These are phyloP conservation scores for Patella caerulea DNA, from an alignment of 2,888 invertebrate genomes.

Conservation along the genomic window DNA sequence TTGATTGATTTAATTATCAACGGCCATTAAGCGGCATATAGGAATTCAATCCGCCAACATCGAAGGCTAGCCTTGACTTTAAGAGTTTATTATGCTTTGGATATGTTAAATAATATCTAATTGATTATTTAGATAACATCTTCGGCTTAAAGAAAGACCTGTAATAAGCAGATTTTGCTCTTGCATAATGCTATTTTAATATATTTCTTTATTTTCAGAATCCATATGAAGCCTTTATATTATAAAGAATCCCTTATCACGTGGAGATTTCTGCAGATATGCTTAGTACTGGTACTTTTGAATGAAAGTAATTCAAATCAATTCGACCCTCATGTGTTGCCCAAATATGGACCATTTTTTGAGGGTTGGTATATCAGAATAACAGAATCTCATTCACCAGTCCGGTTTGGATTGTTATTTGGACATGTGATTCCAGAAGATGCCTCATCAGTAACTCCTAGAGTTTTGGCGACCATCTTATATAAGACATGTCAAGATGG, in stretches of 20 bases:
- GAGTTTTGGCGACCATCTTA: slow-evolving; percentile 37
- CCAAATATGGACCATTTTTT: slow-evolving; percentile 50
- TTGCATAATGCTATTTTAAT: too few relatives aligned
- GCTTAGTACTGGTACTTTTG: neutral
- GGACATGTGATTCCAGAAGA: slow-evolving; percentile 48
- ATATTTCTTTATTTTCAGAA: slow-evolving; percentile 31
- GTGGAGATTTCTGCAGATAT: too few relatives aligned
- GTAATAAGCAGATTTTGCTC: too few relatives aligned
- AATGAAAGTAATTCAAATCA: slow-evolving; percentile 35
- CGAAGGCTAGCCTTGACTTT: too few relatives aligned
- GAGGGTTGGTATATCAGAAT: slow-evolving; percentile 60
- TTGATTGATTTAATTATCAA: too few relatives aligned
- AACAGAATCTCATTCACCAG: slow-evolving; percentile 36
- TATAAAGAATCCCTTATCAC: too few relatives aligned
- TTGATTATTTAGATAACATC: too few relatives aligned
- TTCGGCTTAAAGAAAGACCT: too few relatives aligned
- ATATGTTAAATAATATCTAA: too few relatives aligned
- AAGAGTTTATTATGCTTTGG: too few relatives aligned
- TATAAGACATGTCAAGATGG: slow-evolving; percentile 8
- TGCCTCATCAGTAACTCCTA: slow-evolving; percentile 20
- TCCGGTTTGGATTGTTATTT: slow-evolving; percentile 46
- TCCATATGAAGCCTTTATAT: slow-evolving; percentile 77
- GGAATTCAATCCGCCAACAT: too few relatives aligned
- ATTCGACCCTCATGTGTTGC: slow-evolving; percentile 53
- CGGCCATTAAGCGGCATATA: too few relatives aligned